Evolutionary conservation across 1,140 invertebrate species (phyloP).

Genomic region (Drosophila setifemur): DNA sequence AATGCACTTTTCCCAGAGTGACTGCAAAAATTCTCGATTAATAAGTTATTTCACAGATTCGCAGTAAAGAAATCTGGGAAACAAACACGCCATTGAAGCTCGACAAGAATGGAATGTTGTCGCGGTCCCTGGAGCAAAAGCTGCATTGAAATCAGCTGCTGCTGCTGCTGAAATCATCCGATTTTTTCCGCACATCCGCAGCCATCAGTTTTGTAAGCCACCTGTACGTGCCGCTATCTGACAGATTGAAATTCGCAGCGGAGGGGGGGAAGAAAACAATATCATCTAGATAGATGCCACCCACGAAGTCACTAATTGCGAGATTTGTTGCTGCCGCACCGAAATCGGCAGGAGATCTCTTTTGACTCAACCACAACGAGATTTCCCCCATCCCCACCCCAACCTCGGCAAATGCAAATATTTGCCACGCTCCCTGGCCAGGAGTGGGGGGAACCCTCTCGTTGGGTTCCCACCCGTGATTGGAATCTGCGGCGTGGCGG

Average conservation of each 20-base stretch:
- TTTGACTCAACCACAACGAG: conserved; percentile 32
- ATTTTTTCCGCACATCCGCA: neutral
- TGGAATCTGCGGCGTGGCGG: conserved; percentile 46
- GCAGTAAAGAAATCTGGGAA: too few species aligned
- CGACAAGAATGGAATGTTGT: too few species aligned
- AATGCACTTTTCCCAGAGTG: too few species aligned
- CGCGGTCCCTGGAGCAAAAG: neutral
- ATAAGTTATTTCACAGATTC: too few species aligned
- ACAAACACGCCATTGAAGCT: too few species aligned
- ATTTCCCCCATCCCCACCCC: neutral
- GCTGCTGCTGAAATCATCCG: neutral
- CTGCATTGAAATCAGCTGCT: neutral
- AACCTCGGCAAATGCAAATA: conserved; percentile 61
- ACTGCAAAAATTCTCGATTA: too few species aligned
- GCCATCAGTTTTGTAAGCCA: neutral
- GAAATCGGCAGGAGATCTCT: conserved; percentile 25
- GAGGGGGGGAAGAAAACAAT: conserved; percentile 14
- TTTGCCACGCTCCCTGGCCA: conserved; percentile 48
- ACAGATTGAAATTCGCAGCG: neutral
- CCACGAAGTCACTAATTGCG: conserved; percentile 39
- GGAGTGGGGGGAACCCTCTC: neutral
- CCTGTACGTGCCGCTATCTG: conserved; percentile 14
- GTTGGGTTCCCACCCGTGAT: conserved; percentile 45
- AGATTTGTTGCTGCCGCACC: conserved; percentile 21
- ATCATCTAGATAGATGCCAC: neutral